A percentile compares a stretch with the other conserved stretches of the same genome.
These are phyloP conservation scores for Sinocyclocheilus maitianheensis DNA, from an alignment of 2,113 vertebrate species.

Conservation along the genomic window DNA sequence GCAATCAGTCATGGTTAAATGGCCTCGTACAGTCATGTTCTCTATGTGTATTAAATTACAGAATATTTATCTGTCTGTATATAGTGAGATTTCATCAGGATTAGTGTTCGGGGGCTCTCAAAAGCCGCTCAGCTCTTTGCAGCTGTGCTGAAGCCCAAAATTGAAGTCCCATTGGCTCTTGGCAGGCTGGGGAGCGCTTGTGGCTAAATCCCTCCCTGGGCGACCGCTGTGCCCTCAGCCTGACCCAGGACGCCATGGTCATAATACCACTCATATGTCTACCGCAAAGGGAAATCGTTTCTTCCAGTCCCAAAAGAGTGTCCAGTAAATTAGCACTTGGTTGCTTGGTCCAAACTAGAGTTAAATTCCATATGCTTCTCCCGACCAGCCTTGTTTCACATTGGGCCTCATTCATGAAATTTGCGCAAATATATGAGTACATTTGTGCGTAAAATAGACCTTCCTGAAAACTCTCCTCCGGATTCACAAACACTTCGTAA, in stretches of 20 bases:
- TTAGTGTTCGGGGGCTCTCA: conserved; percentile 20
- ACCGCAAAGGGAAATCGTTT: conserved; percentile 37
- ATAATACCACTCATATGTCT: conserved; percentile 68
- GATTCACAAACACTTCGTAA: no score
- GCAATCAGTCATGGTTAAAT: conserved; percentile 31
- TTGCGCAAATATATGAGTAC: no score
- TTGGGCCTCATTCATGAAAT: no score
- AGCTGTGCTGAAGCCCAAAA: conserved; percentile 41
- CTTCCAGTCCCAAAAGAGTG: neutral
- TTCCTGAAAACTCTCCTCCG: no score
- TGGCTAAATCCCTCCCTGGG: conserved; percentile 66
- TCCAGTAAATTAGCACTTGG: conserved; percentile 1
- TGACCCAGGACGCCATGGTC: conserved; percentile 62
- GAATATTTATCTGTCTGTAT: conserved; percentile 6
- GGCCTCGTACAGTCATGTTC: neutral
- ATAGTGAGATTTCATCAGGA: conserved; percentile 28
- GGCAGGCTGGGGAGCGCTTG: conserved; percentile 58
- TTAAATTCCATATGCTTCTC: neutral
- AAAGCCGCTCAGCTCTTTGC: neutral
- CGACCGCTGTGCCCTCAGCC: conserved; percentile 69
- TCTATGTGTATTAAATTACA: conserved; percentile 15
- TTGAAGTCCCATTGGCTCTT: conserved; percentile 63
- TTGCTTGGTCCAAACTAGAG: neutral
- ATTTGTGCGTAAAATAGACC: no score
- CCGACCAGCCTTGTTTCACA: neutral